A percentile compares a stretch with the other conserved stretches of the same genome.
These are phyloP conservation scores for Watsonalla binaria DNA, from an alignment of 2,888 invertebrate species.

Conservation along the genomic window DNA sequence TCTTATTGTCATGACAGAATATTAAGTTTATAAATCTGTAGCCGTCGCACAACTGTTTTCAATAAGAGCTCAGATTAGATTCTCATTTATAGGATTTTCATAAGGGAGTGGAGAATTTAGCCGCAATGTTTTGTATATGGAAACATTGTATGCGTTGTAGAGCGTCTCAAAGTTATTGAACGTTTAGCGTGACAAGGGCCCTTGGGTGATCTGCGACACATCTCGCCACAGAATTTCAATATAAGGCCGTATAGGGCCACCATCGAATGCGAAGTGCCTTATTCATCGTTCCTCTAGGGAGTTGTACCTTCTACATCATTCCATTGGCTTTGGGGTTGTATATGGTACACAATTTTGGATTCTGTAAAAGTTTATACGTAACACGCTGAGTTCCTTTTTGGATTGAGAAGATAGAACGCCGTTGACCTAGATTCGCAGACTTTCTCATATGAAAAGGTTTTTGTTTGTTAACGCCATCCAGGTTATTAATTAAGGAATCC, in stretches of 20 bases:
- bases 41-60: too few relatives aligned
- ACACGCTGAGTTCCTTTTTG: too few relatives aligned
- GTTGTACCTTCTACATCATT: slow-evolving; percentile 28
- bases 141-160: neutral
- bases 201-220: slow-evolving; percentile 8
- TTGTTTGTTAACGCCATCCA: too few relatives aligned
- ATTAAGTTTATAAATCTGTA: too few relatives aligned
- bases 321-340: slow-evolving; percentile 15
- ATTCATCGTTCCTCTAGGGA: slow-evolving; percentile 32
- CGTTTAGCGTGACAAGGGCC: slow-evolving; percentile 10
- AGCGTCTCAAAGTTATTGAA: slow-evolving; percentile 7
- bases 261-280: slow-evolving; percentile 12
- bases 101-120: neutral
- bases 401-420: too few relatives aligned
- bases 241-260: slow-evolving; percentile 31
- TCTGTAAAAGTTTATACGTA: too few relatives aligned
- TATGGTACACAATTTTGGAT: neutral
- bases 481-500: too few relatives aligned
- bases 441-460: too few relatives aligned
- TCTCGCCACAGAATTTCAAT: slow-evolving; percentile 33
- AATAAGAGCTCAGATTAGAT: too few relatives aligned
- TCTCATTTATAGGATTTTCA: too few relatives aligned
- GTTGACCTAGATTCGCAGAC: too few relatives aligned
- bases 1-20: too few relatives aligned
- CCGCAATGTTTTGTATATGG: neutral